Conservation (phyloP, 2,888 invertebrate species). For the Argynnis bischoffii region DNA sequence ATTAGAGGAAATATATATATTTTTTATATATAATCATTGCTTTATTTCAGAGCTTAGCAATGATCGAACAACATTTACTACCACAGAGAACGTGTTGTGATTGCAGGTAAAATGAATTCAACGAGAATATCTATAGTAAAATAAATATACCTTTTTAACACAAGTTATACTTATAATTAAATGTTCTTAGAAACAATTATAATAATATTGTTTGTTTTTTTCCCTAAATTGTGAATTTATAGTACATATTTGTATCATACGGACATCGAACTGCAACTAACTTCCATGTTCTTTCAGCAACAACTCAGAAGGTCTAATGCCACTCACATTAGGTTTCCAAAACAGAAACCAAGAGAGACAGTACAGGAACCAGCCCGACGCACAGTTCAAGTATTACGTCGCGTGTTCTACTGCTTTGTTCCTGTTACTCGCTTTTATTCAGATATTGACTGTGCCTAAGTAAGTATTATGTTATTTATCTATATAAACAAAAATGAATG, state of each 20-base stretch:
- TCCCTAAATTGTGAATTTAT: no score
- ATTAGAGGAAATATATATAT: no score
- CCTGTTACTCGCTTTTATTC: constrained; percentile 88
- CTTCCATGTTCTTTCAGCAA: constrained; percentile 48
- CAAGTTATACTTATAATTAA: no score
- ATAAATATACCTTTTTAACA: no score
- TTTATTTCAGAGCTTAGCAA: constrained; percentile 92
- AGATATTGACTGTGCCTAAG: constrained; percentile 90
- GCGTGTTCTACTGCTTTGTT: constrained; percentile 90
- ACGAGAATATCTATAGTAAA: no score
- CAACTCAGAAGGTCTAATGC: constrained; percentile 88
- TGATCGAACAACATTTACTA: constrained; percentile 96
- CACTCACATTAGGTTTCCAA: constrained; percentile 91
- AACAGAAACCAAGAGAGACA: constrained; percentile 88
- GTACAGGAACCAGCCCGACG: constrained; percentile 90
- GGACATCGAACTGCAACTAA: no score
- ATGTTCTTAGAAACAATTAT: no score
- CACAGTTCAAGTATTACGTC: constrained; percentile 93
- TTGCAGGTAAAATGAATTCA: constrained; percentile 83
- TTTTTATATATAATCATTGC: background rate
- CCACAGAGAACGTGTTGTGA: constrained; percentile 91
- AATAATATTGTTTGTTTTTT: no score
- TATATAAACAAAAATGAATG: no score
- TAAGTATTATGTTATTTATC: constrained; percentile 64
- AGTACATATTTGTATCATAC: no score